Percentiles rank a stretch among this genome's conserved stretches.
phyloP scores from a whole-genome alignment of 2,797 vertebrate genomes.

The Nyctalus aviator region DNA sequence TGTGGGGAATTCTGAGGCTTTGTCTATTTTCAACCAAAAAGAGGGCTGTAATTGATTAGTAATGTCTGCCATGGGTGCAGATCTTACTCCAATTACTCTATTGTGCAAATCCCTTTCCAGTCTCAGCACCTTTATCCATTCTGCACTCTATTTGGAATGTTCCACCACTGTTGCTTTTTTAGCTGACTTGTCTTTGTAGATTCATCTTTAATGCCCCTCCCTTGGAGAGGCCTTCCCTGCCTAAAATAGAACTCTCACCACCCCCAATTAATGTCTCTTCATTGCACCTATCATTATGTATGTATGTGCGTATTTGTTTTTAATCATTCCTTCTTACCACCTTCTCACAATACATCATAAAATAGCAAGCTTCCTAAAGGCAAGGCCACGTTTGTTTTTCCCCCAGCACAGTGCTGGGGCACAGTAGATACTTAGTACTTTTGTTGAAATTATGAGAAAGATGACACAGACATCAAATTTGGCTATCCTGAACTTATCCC shows the following conservation, averaged over 20 bases:
- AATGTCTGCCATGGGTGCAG: background rate
- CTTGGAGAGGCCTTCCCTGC: background rate
- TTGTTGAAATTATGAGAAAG: background rate
- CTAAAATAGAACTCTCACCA: background rate
- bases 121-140: background rate
- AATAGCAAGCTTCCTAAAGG: background rate
- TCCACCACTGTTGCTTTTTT: background rate
- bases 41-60: constrained; percentile 36
- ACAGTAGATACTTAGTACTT: background rate
- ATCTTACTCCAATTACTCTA: background rate
- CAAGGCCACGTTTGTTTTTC: background rate
- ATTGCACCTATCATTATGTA: background rate
- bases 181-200: background rate
- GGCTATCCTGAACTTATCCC: background rate
- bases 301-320: background rate
- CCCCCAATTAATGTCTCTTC: background rate
- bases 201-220: background rate
- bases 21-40: constrained; percentile 56
- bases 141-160: background rate
- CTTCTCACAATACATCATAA: background rate
- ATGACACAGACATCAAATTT: background rate
- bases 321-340: background rate
- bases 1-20: background rate
- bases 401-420: background rate
- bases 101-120: background rate